Percentiles rank a stretch among this genome's conserved stretches.
Conservation (phyloP, 2,113 vertebrate species). For the Pseudorasbora parva region DNA sequence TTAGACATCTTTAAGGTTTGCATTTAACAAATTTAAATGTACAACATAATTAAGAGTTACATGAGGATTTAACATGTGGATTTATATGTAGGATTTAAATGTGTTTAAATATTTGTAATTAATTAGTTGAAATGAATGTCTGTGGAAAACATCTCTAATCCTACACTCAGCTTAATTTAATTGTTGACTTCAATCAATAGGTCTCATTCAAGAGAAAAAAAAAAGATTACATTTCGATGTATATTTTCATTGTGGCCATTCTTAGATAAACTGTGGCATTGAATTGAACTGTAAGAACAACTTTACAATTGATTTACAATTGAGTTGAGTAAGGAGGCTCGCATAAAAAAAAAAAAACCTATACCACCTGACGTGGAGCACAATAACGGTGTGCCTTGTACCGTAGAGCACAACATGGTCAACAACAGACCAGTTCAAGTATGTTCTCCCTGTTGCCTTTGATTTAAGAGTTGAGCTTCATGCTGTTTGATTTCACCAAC, state of each 20-base stretch:
- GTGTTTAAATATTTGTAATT: not conserved
- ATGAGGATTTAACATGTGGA: not conserved
- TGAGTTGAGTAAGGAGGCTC: too few relatives aligned
- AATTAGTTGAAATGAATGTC: not conserved
- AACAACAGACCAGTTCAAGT: slow-evolving; percentile 36
- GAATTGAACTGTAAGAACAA: not conserved
- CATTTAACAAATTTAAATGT: not conserved
- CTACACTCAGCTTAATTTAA: not conserved
- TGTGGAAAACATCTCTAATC: not conserved
- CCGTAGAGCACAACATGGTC: slow-evolving; percentile 34
- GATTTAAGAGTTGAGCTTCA: slow-evolving; percentile 48
- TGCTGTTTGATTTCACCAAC: slow-evolving; percentile 44
- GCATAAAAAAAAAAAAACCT: not conserved
- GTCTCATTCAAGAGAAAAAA: not conserved
- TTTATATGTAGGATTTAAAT: not conserved
- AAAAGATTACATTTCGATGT: not conserved
- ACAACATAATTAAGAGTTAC: not conserved
- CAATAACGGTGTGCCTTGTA: slow-evolving; percentile 46
- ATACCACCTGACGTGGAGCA: not conserved
- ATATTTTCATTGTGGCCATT: not conserved
- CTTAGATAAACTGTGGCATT: not conserved
- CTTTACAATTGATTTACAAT: not conserved
- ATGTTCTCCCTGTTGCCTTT: slow-evolving; percentile 27
- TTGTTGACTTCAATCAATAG: not conserved
- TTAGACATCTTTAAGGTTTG: not conserved